Percentiles rank a stretch among this genome's conserved stretches.
phyloP scores from a whole-genome alignment of 2,888 invertebrate genomes.

The Lumbricus terrestris region DNA sequence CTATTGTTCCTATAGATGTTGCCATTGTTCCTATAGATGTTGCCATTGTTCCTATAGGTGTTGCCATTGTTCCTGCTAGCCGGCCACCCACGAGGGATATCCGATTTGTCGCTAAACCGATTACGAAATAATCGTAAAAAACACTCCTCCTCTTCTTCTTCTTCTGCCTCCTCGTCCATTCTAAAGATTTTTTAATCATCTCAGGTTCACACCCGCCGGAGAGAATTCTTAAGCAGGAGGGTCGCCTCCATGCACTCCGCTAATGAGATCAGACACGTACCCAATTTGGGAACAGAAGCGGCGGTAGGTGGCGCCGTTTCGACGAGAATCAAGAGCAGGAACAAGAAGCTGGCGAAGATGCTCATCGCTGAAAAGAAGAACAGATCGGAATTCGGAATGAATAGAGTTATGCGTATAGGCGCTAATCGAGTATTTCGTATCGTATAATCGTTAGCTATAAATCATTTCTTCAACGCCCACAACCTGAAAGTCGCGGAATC shows the following conservation, averaged over 20 bases:
- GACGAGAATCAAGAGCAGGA: slow-evolving; percentile 37
- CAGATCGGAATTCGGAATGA: neutral
- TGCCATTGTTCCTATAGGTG: neutral
- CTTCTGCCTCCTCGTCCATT: neutral
- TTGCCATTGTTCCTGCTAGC: neutral
- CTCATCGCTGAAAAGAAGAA: slow-evolving; percentile 37
- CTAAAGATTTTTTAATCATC: neutral
- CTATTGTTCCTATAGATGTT: too few relatives aligned
- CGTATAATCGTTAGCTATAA: too few relatives aligned
- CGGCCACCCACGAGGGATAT: neutral
- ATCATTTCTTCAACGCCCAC: neutral
- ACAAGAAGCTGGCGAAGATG: slow-evolving; percentile 35
- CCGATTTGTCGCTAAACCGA: neutral
- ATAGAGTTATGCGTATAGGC: neutral
- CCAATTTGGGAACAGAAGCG: slow-evolving; percentile 37
- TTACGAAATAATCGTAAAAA: neutral
- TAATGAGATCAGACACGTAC: slow-evolving; percentile 24
- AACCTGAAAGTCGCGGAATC: neutral
- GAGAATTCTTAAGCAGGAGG: neutral
- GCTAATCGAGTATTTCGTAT: neutral
- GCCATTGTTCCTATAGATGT: neutral
- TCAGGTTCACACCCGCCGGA: neutral
- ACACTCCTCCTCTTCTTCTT: neutral
- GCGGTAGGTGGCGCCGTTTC: slow-evolving; percentile 39
- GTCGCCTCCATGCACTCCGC: neutral